phyloP scores from a whole-genome alignment of 2,888 invertebrate species.

The Dimorphilus gyrociliatus region DNA sequence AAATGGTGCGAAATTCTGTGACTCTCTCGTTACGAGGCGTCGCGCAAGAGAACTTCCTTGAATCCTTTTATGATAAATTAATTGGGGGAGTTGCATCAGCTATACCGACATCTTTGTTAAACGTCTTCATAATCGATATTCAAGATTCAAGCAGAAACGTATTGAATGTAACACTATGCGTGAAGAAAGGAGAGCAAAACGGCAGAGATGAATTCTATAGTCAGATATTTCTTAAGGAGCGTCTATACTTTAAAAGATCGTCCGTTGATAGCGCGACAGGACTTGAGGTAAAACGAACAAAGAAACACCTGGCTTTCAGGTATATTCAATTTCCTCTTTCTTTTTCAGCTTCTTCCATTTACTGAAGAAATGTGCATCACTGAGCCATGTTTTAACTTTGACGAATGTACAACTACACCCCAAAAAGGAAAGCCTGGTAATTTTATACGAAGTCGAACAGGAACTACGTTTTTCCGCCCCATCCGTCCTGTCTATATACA shows the following conservation, averaged over 20 bases:
- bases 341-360: constrained; percentile 62
- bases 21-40: constrained; percentile 80
- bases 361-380: constrained; percentile 88
- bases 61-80: constrained; percentile 69
- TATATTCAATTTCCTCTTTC: too few species aligned
- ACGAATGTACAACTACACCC: constrained; percentile 73
- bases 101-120: constrained; percentile 74
- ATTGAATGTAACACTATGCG: constrained; percentile 89
- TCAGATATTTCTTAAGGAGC: constrained; percentile 73
- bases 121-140: constrained; percentile 77
- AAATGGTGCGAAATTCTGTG: constrained; percentile 83
- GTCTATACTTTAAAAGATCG: constrained; percentile 77
- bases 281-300: constrained; percentile 47
- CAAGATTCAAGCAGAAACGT: too few species aligned
- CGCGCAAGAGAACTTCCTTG: constrained; percentile 77
- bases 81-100: constrained; percentile 76
- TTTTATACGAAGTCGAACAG: constrained; percentile 68
- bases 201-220: constrained; percentile 54
- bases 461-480: constrained; percentile 79
- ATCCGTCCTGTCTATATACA: constrained; percentile 87
- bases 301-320: too few species aligned
- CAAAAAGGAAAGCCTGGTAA: constrained; percentile 77
- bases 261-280: constrained; percentile 71
- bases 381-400: constrained; percentile 84
- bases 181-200: constrained; percentile 39